These are phyloP conservation scores for Hipposideros armiger DNA, from an alignment of 2,113 vertebrate genomes.

Conservation along the genomic window DNA sequence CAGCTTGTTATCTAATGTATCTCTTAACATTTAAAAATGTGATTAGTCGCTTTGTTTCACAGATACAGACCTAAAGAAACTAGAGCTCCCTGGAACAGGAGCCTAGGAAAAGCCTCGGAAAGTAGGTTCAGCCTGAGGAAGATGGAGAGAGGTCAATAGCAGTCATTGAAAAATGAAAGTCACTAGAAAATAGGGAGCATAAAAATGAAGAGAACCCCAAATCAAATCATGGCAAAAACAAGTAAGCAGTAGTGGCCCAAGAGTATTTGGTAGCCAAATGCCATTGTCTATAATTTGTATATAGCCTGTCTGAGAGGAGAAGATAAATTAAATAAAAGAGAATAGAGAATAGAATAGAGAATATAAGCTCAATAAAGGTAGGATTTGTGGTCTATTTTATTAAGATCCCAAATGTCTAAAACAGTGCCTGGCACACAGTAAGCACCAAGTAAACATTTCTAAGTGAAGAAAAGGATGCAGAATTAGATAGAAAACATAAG, in stretches of 20 bases:
- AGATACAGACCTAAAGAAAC: background rate
- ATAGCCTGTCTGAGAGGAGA: background rate
- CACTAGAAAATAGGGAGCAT: background rate
- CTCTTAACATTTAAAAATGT: conserved; percentile 1
- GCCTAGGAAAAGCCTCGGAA: background rate
- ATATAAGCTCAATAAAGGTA: background rate
- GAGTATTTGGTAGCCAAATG: background rate
- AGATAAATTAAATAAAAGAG: background rate
- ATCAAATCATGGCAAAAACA: background rate
- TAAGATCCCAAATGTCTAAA: background rate
- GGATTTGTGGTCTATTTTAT: background rate
- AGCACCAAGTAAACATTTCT: background rate
- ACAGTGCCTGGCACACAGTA: background rate
- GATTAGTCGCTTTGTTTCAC: background rate
- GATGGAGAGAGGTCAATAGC: background rate
- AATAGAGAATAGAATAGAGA: background rate
- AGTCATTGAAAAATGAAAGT: background rate
- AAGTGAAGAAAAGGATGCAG: background rate
- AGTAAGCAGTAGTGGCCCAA: background rate
- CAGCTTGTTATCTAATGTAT: background rate
- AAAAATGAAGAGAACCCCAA: background rate
- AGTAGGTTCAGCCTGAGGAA: background rate
- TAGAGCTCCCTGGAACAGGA: background rate
- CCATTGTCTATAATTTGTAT: background rate
- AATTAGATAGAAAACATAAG: background rate